phyloP scores from a whole-genome alignment of 2,113 vertebrate genomes.

The Agelaius tricolor region DNA sequence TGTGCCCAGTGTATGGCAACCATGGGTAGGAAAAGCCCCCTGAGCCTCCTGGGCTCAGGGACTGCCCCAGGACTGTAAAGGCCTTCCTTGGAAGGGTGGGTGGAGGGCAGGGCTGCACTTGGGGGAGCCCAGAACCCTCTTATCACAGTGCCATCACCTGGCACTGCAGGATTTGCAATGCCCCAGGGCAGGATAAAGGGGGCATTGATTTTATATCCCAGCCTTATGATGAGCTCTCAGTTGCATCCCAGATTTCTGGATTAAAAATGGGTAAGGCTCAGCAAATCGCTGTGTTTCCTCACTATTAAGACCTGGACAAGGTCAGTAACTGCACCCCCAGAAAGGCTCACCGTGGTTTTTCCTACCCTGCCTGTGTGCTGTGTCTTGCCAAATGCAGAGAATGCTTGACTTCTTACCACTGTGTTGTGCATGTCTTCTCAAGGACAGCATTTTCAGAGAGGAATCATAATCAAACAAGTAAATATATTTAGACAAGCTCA shows the following conservation, averaged over 20 bases:
- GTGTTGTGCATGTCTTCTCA: not conserved
- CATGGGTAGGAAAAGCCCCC: not conserved
- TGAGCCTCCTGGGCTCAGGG: not conserved
- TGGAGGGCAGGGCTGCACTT: not conserved
- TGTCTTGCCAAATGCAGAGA: not conserved
- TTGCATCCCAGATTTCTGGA: not conserved
- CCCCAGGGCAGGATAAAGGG: not conserved
- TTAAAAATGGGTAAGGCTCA: not conserved
- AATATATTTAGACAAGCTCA: not conserved
- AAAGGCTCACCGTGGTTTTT: not conserved
- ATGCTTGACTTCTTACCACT: fast-evolving
- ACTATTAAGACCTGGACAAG: not conserved
- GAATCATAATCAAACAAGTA: not conserved
- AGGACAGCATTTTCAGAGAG: not conserved
- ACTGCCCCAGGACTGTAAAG: not conserved
- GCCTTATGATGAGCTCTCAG: not conserved
- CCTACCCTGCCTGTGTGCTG: not conserved
- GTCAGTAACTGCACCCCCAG: not conserved
- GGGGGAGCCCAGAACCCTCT: fast-evolving
- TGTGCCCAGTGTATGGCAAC: not conserved
- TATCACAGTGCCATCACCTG: not conserved
- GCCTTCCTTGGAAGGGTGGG: not conserved
- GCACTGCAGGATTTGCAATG: not conserved
- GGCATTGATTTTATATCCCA: not conserved
- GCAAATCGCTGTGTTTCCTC: not conserved